Base-by-base conservation (phyloP, 2,888 invertebrate genomes). In the Heterodera filipjevi region DNA sequence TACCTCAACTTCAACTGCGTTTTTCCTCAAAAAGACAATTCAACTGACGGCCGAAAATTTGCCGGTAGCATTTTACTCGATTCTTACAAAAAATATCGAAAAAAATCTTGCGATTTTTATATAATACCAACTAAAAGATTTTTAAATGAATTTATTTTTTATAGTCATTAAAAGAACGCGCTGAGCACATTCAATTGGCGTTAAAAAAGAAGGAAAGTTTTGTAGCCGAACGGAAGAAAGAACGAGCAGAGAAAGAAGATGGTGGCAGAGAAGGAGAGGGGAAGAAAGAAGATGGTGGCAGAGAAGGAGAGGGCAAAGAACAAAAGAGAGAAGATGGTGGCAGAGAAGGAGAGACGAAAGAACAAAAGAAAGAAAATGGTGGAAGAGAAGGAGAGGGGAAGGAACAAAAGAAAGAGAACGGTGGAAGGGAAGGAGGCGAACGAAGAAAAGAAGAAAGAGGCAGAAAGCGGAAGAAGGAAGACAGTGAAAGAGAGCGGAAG, bases 11-110 rank as follows among this genome's bases (percentile, higher is more conserved):
- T 46, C 59, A 8, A 75, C 68, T 6, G 77, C 78, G 12, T 75
- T 77, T 35, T 84, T 81, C 70, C 71, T 85, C 39, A 83, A 83
- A 66, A 79, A 78, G 46, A 82, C 81, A 19, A 85, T 86, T 33
- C 77, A 81, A 22, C 76, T 79, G 44, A 77, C 85, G 22, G 84
- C 82, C 0, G 82, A 83, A 33, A 81, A 79, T 66, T 71, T 84
- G 53, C 77, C 84, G 32, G 82, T 66, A 53, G 32, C 44, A 39
- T 32, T 46, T 64, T 33, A 3, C 22, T 53, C 22, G n/a, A n/a
- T n/a, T n/a, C n/a, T n/a, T n/a, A n/a, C n/a, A n/a, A n/a, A n/a
- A n/a, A n/a, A n/a, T n/a, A n/a, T n/a, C n/a, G n/a, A n/a, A n/a
- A n/a, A n/a, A n/a, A n/a, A n/a, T n/a, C n/a, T n/a, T n/a, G n/a